phyloP scores from a whole-genome alignment of 92 coral and sea anemone species.

The Virgularia gustaviana region DNA sequence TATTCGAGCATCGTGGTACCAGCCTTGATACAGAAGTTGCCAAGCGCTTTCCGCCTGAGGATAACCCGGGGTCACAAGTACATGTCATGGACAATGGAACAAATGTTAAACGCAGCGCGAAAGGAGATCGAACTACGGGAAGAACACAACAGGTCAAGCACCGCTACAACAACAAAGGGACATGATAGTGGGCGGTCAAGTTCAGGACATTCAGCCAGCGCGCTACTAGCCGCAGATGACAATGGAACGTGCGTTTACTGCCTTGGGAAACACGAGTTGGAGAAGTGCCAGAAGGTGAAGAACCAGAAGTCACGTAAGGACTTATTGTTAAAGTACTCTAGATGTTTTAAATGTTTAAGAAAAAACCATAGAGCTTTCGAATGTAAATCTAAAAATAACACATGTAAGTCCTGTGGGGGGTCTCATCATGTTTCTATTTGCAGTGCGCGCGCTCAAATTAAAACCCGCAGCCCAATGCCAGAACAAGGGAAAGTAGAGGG shows the following conservation, averaged over 20 bases:
- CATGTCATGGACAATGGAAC: not conserved
- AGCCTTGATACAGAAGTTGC: not conserved
- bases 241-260: not conserved
- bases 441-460: too few species aligned
- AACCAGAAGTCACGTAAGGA: slow-evolving; percentile 15
- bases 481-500: too few species aligned
- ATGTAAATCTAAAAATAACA: too few species aligned
- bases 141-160: not conserved
- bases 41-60: not conserved
- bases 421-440: too few species aligned
- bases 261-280: not conserved
- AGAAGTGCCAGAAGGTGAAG: slow-evolving; percentile 4
- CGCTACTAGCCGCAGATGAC: not conserved
- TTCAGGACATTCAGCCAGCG: too few species aligned
- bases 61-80: not conserved
- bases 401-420: too few species aligned
- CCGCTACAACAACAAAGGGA: too few species aligned
- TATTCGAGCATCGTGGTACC: not conserved
- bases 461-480: too few species aligned
- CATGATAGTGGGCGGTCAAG: too few species aligned
- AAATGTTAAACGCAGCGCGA: not conserved
- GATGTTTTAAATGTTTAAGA: slow-evolving; percentile 22
- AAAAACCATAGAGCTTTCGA: too few species aligned
- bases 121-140: not conserved
- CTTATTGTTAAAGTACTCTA: not conserved